phyloP scores from a whole-genome alignment of 2,113 vertebrate genomes.

The Antechinus stuartii region DNA sequence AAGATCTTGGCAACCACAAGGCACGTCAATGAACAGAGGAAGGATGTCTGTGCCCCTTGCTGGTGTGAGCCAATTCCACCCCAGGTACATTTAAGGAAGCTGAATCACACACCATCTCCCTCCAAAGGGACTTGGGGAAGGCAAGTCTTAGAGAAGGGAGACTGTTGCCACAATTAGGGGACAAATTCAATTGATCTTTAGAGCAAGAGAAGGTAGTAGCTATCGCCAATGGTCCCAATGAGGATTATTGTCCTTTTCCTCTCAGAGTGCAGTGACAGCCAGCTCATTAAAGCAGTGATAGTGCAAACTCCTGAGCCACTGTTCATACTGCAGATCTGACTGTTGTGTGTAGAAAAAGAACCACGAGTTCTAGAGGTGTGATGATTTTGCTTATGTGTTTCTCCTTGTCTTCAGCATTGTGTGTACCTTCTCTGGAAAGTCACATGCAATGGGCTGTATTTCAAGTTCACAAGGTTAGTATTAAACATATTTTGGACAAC shows the following conservation, averaged over 20 bases:
- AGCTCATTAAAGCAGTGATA: background rate
- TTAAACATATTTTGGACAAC: background rate
- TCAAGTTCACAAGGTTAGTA: background rate
- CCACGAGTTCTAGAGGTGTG: background rate
- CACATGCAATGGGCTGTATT: background rate
- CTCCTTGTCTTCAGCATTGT: background rate
- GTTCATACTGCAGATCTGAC: background rate
- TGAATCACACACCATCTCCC: background rate
- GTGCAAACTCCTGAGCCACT: background rate
- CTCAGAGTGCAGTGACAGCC: background rate
- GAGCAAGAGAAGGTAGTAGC: background rate
- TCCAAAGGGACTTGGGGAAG: background rate
- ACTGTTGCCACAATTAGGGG: background rate
- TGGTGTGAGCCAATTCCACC: background rate
- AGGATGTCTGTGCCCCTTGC: background rate
- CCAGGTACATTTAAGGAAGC: background rate
- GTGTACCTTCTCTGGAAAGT: background rate
- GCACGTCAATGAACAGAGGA: background rate
- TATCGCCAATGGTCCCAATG: background rate
- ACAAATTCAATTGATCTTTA: background rate
- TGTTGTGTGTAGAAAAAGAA: background rate
- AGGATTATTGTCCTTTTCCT: background rate
- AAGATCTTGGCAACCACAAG: background rate
- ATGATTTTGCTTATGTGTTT: background rate
- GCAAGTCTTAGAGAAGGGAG: background rate